Conservation (phyloP, 2,113 vertebrate species). For the Sclerurus mexicanus region DNA sequence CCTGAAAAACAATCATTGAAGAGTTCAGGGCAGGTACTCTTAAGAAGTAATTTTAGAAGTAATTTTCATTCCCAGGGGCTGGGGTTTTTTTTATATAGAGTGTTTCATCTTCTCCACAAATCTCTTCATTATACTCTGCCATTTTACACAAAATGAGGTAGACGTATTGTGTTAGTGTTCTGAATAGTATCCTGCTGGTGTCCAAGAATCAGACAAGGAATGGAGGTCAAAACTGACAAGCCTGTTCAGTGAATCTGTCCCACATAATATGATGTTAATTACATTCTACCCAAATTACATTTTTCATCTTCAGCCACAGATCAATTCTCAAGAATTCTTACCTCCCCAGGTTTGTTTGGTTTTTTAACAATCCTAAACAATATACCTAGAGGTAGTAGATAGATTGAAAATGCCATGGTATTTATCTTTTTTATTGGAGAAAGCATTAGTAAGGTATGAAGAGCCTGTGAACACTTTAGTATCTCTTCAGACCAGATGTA, state of each 20-base stretch:
- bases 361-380: neutral
- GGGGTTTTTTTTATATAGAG: neutral
- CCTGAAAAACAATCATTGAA: neutral
- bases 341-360: neutral
- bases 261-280: neutral
- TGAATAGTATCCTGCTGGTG: too few species aligned
- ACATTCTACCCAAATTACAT: neutral
- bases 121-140: neutral
- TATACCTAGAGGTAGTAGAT: neutral
- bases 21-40: neutral
- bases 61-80: neutral
- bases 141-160: neutral
- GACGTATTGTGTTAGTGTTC: fast-evolving
- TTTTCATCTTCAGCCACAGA: neutral
- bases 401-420: neutral
- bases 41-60: neutral
- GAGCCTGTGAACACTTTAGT: neutral
- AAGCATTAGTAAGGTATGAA: neutral
- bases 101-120: neutral
- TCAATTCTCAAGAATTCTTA: neutral
- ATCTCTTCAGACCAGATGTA: neutral
- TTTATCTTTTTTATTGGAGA: neutral
- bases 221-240: neutral
- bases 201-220: neutral
- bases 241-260: neutral